These are phyloP conservation scores for Gymnothorax reevesii DNA, from an alignment of 2,797 vertebrate species.

Conservation along the genomic window DNA sequence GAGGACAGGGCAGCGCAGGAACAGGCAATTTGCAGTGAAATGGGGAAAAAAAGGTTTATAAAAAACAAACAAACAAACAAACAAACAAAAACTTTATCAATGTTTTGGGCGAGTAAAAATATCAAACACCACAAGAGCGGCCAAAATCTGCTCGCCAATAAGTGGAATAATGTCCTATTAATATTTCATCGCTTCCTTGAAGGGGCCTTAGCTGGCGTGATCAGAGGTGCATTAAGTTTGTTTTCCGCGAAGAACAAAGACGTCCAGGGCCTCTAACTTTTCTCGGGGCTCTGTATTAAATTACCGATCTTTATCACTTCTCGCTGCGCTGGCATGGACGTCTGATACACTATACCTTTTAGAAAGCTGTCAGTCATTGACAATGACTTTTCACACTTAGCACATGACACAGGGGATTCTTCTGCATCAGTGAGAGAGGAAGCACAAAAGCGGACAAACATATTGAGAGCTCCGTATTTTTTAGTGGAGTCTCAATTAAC, in stretches of 20 bases:
- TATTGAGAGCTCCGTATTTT: slow-evolving; percentile 39
- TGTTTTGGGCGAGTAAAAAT: slow-evolving; percentile 54
- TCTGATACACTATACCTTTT: slow-evolving; percentile 88
- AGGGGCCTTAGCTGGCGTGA: slow-evolving; percentile 65
- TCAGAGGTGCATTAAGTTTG: slow-evolving; percentile 84
- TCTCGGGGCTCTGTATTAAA: slow-evolving; percentile 80
- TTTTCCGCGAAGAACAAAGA: slow-evolving; percentile 85
- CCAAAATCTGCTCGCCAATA: slow-evolving; percentile 62
- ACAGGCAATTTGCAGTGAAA: slow-evolving; percentile 73
- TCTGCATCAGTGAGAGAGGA: slow-evolving; percentile 30
- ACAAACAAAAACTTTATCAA: slow-evolving; percentile 30
- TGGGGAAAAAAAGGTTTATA: slow-evolving; percentile 48
- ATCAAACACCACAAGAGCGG: slow-evolving; percentile 27
- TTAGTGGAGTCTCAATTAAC: not conserved
- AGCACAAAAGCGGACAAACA: slow-evolving; percentile 19
- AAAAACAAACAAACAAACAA: not conserved
- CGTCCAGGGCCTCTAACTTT: slow-evolving; percentile 82
- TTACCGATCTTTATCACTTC: slow-evolving; percentile 94
- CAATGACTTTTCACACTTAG: slow-evolving; percentile 79
- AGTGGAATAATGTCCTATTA: slow-evolving; percentile 63
- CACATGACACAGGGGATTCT: slow-evolving; percentile 55
- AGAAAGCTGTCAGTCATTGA: slow-evolving; percentile 87
- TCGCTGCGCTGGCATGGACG: slow-evolving; percentile 85
- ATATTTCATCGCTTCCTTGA: slow-evolving; percentile 74
- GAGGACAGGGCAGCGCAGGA: slow-evolving; percentile 66